A percentile compares a stretch with the other conserved stretches of the same genome.
Conservation (phyloP, 2,888 invertebrate species). For the Phragmatobia fuliginosa region DNA sequence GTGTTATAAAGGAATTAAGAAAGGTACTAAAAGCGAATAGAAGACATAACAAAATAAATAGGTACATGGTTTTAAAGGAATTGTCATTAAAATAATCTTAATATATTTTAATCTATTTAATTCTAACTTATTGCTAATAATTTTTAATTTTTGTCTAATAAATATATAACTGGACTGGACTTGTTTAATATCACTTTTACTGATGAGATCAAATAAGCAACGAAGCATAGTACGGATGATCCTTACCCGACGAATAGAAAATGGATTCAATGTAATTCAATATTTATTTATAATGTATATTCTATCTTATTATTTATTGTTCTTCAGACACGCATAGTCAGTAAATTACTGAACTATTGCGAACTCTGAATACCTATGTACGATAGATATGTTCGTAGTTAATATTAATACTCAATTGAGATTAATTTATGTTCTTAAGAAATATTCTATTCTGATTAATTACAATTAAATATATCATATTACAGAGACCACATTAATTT, state of each 20-base stretch:
- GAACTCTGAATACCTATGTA: slow-evolving; percentile 31
- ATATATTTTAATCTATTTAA: no score
- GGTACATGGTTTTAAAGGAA: background rate
- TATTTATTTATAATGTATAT: background rate
- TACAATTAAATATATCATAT: no score
- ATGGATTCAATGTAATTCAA: background rate
- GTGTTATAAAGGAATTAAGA: background rate
- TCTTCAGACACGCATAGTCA: background rate
- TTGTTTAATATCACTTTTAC: background rate
- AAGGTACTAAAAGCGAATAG: background rate
- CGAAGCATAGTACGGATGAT: background rate
- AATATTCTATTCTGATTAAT: slow-evolving; percentile 8
- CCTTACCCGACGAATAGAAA: background rate
- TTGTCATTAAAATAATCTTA: background rate
- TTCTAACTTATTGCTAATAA: no score
- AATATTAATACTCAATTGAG: background rate
- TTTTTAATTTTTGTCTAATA: no score
- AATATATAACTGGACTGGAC: no score
- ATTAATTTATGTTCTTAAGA: slow-evolving; percentile 6
- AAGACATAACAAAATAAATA: background rate
- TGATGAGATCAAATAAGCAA: background rate
- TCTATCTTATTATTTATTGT: background rate
- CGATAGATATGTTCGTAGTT: slow-evolving; percentile 44
- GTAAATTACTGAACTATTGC: background rate
- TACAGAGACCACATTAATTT: background rate